Evolutionary conservation across 2,888 invertebrate species (phyloP).

Genomic region (Melipona bicolor): DNA sequence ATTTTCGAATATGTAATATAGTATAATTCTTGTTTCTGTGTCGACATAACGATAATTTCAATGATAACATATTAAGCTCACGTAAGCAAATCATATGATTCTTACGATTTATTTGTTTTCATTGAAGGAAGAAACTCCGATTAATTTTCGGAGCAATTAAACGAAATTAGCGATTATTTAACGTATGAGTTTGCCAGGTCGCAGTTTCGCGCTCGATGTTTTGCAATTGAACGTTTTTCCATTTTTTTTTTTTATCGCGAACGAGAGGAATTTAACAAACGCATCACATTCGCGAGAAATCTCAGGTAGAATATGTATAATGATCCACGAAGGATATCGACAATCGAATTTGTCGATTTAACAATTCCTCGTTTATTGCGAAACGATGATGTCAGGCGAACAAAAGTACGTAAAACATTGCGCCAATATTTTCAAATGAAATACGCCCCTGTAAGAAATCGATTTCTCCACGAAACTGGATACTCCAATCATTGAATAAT

Average conservation of each 20-base stretch:
- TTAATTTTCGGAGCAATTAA: background rate
- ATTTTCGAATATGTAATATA: background rate
- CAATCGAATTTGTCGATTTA: background rate
- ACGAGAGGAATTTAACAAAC: conserved; percentile 20
- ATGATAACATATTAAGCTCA: conserved; percentile 31
- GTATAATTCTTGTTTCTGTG: background rate
- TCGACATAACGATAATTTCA: background rate
- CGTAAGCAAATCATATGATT: conserved; percentile 13
- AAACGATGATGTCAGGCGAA: conserved; percentile 6
- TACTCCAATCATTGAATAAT: background rate
- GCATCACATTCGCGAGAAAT: conserved; percentile 28
- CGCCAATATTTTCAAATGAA: conserved; percentile 28
- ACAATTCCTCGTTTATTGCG: conserved; percentile 17
- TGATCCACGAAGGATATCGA: conserved; percentile 12
- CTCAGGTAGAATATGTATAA: conserved; percentile 48
- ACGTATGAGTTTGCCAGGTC: conserved; percentile 6
- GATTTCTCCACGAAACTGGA: background rate
- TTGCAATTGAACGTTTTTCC: conserved; percentile 26
- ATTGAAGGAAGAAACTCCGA: background rate
- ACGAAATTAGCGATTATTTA: conserved; percentile 2
- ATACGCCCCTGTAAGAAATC: background rate
- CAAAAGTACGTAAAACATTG: background rate
- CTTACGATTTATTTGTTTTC: background rate
- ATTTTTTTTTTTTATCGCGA: background rate
- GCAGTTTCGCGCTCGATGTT: conserved; percentile 32